Evolutionary conservation across 2,113 vertebrate genomes (phyloP).

Genomic region (Cavia aperea): DNA sequence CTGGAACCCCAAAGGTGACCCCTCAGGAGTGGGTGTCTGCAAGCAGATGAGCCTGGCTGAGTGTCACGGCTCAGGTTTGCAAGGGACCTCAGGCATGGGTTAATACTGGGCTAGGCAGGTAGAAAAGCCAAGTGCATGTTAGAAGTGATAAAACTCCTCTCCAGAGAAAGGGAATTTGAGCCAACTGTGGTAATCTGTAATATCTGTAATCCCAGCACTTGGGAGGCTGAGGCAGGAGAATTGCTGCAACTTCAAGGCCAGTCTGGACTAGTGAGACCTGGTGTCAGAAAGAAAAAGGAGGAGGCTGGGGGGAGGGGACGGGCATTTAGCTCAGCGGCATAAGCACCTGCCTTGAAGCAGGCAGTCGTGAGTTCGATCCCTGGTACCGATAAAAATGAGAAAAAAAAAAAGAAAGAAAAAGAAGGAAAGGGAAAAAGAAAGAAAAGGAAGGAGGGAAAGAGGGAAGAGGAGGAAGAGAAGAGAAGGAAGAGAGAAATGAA

Average conservation of each 20-base stretch:
- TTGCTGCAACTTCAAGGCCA: neutral
- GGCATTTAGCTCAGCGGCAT: too few species aligned
- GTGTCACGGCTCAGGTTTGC: neutral
- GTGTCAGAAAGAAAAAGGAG: neutral
- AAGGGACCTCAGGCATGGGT: neutral
- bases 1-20: neutral
- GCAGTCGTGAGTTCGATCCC: too few species aligned
- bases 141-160: neutral
- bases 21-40: fast-evolving
- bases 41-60: neutral
- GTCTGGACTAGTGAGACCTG: neutral
- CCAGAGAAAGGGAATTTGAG: neutral
- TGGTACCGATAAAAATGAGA: too few species aligned
- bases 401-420: too few species aligned
- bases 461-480: neutral
- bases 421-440: too few species aligned
- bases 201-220: neutral
- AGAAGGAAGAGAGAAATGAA: too few species aligned
- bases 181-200: neutral
- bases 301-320: too few species aligned
- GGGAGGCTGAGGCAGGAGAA: neutral
- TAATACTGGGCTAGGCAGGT: too few species aligned
- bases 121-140: neutral
- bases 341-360: too few species aligned
- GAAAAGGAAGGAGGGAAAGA: neutral